Evolutionary conservation across 2,888 invertebrate genomes (phyloP), one percentile per base, ranked within the genome.

Genomic region (Trissolcus japonicus): DNA sequence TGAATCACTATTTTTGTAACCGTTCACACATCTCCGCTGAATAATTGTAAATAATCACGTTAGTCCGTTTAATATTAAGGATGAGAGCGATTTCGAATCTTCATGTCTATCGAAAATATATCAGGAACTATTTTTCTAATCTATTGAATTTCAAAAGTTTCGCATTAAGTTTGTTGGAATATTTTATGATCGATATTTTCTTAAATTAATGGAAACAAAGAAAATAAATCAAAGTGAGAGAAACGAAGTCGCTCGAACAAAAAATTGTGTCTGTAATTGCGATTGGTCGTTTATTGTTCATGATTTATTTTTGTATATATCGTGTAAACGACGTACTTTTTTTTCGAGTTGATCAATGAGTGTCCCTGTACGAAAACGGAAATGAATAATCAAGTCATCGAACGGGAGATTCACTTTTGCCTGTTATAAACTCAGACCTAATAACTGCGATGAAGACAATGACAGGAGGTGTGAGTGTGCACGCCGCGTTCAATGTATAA

Each of bases 401-500:
- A 71, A 55, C 35, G 6, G 35, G 48, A 48, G 54, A 41, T 69
- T 69, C 40, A 71, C 51, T 16, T 46, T 43, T 4, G 25, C 40
- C 35, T 35, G 35, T 35, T 35, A 43, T 71, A 57, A 69, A 56
- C 56, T 60, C 55, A 68, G 60, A 56, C 54, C 35, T 66, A 40
- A 48, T 61, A 17, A 54, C 41, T 59, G 41, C 59, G 55, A 65
- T 29, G 35, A 48, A 59, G 53, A 62, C 56, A 60, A 65, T 46
- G 55, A 72, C 59, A 29, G 17, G 62, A 25, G 62, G 69, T 46
- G 68, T 56, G 69, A 68, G 43, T 67, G 66, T 57, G 74, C 67
- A 63, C 50, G 71, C 61, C 55, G 69, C 66, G 67, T 67, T 77
- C 63, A 71, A 60, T 78, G 75, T 76, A 76, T 66, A 69, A 80